A percentile compares a stretch with the other conserved stretches of the same genome.
Evolutionary conservation across 2,888 invertebrate genomes (phyloP).

Genomic region (Cenopis cana): DNA sequence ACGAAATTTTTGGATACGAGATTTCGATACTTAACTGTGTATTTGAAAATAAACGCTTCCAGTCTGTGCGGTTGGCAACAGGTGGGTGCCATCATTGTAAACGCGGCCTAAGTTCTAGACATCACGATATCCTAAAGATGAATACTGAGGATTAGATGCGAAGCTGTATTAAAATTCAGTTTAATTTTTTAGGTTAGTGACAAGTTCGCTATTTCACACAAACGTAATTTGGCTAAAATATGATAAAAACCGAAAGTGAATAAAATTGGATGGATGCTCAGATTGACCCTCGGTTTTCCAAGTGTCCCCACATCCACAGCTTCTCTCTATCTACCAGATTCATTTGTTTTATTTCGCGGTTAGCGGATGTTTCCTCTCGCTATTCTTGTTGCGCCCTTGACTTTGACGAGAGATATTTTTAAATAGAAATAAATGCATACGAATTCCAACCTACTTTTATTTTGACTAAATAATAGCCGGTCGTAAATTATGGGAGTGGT

Average conservation of each 20-base stretch:
- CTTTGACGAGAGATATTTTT: conserved; percentile 31
- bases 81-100: conserved; percentile 31
- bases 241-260: too few relatives aligned
- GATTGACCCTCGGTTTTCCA: not conserved
- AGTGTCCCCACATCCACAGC: not conserved
- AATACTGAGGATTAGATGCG: conserved; percentile 13
- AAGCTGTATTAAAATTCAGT: not conserved
- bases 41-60: conserved; percentile 35
- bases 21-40: not conserved
- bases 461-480: conserved; percentile 33
- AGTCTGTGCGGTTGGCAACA: conserved; percentile 40
- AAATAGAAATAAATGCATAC: conserved; percentile 31
- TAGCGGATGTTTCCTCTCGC: conserved; percentile 21
- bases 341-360: conserved; percentile 13
- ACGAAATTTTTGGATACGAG: not conserved
- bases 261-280: too few relatives aligned
- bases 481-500: conserved; percentile 32
- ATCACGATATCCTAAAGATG: conserved; percentile 23
- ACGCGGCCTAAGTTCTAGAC: conserved; percentile 33
- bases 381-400: conserved; percentile 39
- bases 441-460: conserved; percentile 39
- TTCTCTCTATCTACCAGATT: conserved; percentile 16
- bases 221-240: too few relatives aligned
- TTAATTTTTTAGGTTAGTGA: not conserved
- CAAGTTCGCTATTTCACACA: not conserved